Evolutionary conservation across 2,113 vertebrate genomes (phyloP), one percentile per base, ranked within the genome.

Genomic region (Poicephalus meyeri): DNA sequence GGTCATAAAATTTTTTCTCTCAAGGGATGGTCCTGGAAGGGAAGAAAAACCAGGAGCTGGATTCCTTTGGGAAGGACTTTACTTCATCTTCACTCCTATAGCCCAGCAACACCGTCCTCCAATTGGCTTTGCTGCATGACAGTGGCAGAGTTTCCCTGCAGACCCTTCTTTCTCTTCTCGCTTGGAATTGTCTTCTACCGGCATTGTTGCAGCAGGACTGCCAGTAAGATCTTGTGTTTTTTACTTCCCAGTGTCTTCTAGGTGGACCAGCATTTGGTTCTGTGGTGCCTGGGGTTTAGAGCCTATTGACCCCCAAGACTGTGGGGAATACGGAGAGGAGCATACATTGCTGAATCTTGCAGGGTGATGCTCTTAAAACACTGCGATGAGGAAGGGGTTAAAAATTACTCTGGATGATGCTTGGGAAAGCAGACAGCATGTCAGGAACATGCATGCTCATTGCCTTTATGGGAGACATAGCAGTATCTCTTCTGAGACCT

Each of bases 21-120:
- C 83, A 13, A 95, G 90, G 90, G 77, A 73, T 96, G 88, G 70
- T 96, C 93, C 47, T 93, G 93, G 65, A 95, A 91, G 69, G 55
- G n/a, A 60, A 91, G 82, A 44, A 95, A 96, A 95, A 72, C 55
- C 21, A 2, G 86, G 88, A 87, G 52, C 77, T 96, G 95, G 76
- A 96, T 94, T 93, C 86, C 86, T 94, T 68, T 80, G 94, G 91
- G 91, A 93, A 96, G 91, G 90, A 95, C 84, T 94, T 97, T 41
- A 23, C 87, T 97, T 91, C 89, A 47, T 94, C 95, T 91, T 94
- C 83, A 82, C 91, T 96, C 94, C 87, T 86, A 91, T 60, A 97
- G 95, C 97, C 91, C 97, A 97, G 97, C 96, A 97, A 97, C 96
- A 95, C 95, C 3, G 1, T 91, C 93, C 93, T 97, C 97, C 97